phyloP scores from a whole-genome alignment of 2,888 invertebrate species.

The Digitonthophagus gazella region DNA sequence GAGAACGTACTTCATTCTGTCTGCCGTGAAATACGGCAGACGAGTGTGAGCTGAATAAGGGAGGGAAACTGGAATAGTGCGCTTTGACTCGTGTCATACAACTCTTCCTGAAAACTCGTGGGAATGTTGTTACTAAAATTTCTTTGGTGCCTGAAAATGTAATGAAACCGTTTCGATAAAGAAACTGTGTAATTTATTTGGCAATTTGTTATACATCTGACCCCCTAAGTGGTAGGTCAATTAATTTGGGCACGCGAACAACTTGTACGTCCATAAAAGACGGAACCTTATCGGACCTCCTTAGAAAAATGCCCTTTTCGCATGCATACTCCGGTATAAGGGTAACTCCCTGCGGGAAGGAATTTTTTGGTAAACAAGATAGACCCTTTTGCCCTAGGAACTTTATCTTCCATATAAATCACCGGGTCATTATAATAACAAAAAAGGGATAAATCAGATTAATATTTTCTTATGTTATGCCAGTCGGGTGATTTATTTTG shows the following conservation, averaged over 20 bases:
- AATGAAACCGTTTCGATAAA: not conserved
- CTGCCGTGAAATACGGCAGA: not conserved
- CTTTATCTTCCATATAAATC: constrained; percentile 23
- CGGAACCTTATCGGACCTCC: not conserved
- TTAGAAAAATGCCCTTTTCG: not conserved
- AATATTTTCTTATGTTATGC: constrained; percentile 28
- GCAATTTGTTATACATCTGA: not conserved
- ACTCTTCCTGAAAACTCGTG: not conserved
- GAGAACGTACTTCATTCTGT: not conserved
- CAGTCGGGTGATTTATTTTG: constrained; percentile 24
- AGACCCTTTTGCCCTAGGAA: constrained; percentile 7
- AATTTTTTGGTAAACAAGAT: constrained; percentile 25
- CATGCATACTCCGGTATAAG: not conserved
- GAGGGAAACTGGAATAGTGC: not conserved
- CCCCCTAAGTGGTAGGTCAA: not conserved
- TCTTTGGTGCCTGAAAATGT: not conserved
- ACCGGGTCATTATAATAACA: constrained; percentile 27
- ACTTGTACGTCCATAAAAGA: not conserved
- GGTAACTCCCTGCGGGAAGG: too few relatives aligned
- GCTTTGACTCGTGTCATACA: not conserved
- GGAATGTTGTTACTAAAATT: not conserved
- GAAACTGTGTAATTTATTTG: not conserved
- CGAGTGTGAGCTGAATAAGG: not conserved
- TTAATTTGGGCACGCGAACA: not conserved
- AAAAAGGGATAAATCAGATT: constrained; percentile 28